Evolutionary conservation across 1,140 invertebrate genomes (phyloP), one percentile per base, ranked within the genome.

Genomic region (Vollenhovia emeryi): DNA sequence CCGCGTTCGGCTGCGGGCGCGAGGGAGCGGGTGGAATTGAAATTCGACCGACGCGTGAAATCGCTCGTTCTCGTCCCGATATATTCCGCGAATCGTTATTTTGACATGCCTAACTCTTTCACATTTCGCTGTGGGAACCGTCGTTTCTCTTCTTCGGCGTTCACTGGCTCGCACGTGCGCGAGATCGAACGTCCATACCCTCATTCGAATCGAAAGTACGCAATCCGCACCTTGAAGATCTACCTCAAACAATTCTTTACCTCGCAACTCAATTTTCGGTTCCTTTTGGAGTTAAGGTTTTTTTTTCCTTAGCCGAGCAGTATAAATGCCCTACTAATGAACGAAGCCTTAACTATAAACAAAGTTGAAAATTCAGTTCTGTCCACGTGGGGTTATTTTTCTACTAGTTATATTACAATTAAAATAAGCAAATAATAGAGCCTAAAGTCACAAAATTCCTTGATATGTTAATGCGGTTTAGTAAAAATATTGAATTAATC

Each of bases 41-140:
- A 71, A 71, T 57, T 57, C 50, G 50, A 71, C 55, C 6, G 24
- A 33, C 4, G 45, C 57, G 52, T 59, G 15, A 59, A 78, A 78
- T 36, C 43, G 18, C 33, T 21, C 45, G 30, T 52, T 43, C 69
- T 71, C 64, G 15, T 45, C 18, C 27, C 36, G 40, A 13, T 18
- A 18, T 68, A 40, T 50, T 50, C 45, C 6, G 43, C 15, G 60
- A 50, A 40, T 79, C 75, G 13, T 50, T 36, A 13, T 30, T 40
- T 13, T 30, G 27, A 62, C 24, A 5, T 62, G 21, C 45, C 33
- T 30, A 27, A 21, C 33, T 13, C 21, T 75, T 24, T 27, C 15
- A 27, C 52, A 30, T 62, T 45, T 43, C 21, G 15, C 21, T 57
- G 11, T 30, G 4, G 2, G 18, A 45, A 48, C 18, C 6, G n/a